Conservation (phyloP, 2,888 invertebrate species). For the Acrocera orbiculus region DNA sequence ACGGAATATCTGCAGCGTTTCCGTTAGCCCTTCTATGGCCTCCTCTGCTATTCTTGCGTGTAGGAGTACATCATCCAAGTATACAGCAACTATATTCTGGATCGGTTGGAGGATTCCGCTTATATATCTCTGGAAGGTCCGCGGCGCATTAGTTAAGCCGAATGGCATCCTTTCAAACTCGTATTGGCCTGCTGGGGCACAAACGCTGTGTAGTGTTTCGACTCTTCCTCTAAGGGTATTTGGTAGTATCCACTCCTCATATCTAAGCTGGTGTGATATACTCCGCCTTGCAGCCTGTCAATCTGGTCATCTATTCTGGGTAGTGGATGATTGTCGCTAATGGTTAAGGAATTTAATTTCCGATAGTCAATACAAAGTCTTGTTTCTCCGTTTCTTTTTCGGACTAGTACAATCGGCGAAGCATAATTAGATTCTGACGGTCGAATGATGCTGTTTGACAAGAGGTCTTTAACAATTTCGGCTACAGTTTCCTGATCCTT, state of each 20-base stretch:
- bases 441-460: slow-evolving; percentile 12
- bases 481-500: slow-evolving; percentile 12
- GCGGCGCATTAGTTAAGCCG: slow-evolving; percentile 18
- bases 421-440: slow-evolving; percentile 16
- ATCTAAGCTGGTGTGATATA: slow-evolving; percentile 17
- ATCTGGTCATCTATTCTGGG: slow-evolving; percentile 19
- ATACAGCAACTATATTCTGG: no score
- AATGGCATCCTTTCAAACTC: slow-evolving; percentile 20
- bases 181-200: no score
- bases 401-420: slow-evolving; percentile 10
- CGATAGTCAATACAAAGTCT: slow-evolving; percentile 16
- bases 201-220: no score
- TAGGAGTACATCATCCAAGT: no score
- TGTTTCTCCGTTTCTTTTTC: slow-evolving; percentile 14
- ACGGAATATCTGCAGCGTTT: background rate
- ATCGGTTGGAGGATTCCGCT: no score
- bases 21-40: background rate
- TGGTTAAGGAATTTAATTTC: slow-evolving; percentile 17
- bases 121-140: slow-evolving; percentile 17
- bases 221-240: slow-evolving; percentile 14
- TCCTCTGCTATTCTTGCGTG: no score
- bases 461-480: slow-evolving; percentile 13
- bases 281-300: no score
- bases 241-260: slow-evolving; percentile 13
- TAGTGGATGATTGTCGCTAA: slow-evolving; percentile 18